phyloP scores from a whole-genome alignment of 2,113 vertebrate species.

The Menura novaehollandiae region DNA sequence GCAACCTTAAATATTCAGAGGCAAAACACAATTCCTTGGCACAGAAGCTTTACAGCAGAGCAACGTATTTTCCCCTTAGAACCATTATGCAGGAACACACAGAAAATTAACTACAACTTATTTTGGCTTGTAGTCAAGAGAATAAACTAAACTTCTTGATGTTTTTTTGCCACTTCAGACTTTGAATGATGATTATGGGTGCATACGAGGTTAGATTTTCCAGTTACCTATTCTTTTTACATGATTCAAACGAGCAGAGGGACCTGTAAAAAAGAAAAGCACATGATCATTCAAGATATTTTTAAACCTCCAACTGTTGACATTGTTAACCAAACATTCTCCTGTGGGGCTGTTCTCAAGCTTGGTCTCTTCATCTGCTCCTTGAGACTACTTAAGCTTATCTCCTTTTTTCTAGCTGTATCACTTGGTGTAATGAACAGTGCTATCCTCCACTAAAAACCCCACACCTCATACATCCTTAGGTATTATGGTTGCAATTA shows the following conservation, averaged over 20 bases:
- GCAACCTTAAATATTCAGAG: constrained; percentile 73
- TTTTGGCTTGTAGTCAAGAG: constrained; percentile 62
- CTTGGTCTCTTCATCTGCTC: not conserved
- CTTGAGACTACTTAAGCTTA: not conserved
- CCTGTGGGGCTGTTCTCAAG: not conserved
- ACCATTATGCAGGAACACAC: constrained; percentile 23
- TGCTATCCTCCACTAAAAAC: not conserved
- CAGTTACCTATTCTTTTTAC: constrained; percentile 1
- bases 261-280: constrained; percentile 68
- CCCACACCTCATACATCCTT: not conserved
- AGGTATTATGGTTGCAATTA: not conserved
- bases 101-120: constrained; percentile 39
- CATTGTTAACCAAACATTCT: constrained; percentile 1
- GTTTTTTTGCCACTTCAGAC: constrained; percentile 7
- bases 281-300: constrained; percentile 17
- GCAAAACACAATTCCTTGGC: constrained; percentile 75
- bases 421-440: not conserved
- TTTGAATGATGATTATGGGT: not conserved
- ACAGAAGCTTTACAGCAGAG: constrained; percentile 51
- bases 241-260: constrained; percentile 71
- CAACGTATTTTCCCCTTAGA: constrained; percentile 45
- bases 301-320: not conserved
- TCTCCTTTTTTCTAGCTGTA: not conserved
- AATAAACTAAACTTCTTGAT: constrained; percentile 19
- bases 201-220: not conserved